Evolutionary conservation across 2,888 invertebrate species (phyloP), one percentile per base, ranked within the genome.

Genomic region (Agrotis clavis): DNA sequence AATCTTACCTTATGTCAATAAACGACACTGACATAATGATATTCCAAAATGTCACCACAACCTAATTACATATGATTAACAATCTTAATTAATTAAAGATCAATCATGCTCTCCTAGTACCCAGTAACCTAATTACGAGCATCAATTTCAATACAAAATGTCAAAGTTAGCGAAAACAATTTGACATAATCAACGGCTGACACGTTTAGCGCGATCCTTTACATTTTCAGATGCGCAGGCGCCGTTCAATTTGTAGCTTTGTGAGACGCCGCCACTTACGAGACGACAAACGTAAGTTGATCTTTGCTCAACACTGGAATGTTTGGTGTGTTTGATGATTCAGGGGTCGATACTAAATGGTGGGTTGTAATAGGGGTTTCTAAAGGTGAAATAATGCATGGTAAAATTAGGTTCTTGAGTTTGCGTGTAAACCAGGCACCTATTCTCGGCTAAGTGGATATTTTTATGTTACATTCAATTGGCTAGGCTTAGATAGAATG

Each of bases 171-270:
- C 75, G 63, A 79, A 79, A 83, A 85, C 73, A 81, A 85, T 85
- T 85, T 79, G 74, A 77, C 78, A 84, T 82, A 84, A 82, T 85
- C 84, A 84, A 74, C 73, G 74, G 65, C 78, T 82, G 82, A 82
- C 84, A 86, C 77, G 82, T 69, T 82, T 81, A 86, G 80, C 81
- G 72, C 79, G 76, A 81, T 81, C 78, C 74, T 86, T 86, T 81
- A 83, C 81, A 75, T 82, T 76, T 77, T 80, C 77, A 83, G 81
- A 84, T 86, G 87, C 84, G 83, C 88, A 84, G 76, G 90, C 90
- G 91, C 90, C 89, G 86, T 85, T 86, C 89, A 89, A 90, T 91
- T 90, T 87, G 82, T 86, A 86, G 84, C 90, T 89, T 91, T 89
- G 89, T 84, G 73, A 79, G 74, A 84, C 79, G 86, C 91, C 91